These are phyloP conservation scores for Trichogramma dendrolimi DNA, from an alignment of 2,888 invertebrate species.

Conservation along the genomic window DNA sequence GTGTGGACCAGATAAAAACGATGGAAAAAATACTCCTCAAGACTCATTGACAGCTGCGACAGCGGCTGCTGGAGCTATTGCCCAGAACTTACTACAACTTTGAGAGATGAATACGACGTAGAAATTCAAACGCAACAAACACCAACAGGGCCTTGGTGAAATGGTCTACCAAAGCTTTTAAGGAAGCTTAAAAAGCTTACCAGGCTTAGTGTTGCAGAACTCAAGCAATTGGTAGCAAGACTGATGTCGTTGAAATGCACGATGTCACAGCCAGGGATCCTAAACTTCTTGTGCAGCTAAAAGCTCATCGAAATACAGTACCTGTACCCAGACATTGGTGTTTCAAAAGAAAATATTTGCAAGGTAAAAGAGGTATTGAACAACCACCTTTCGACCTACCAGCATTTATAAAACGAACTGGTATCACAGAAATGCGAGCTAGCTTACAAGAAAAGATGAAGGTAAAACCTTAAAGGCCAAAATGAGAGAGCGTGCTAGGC, in stretches of 20 bases:
- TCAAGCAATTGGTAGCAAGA: conserved; percentile 90
- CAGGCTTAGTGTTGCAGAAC: conserved; percentile 90
- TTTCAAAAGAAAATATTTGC: conserved; percentile 91
- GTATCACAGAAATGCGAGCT: conserved; percentile 99
- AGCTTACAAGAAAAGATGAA: conserved; percentile 95
- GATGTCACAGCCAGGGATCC: conserved; percentile 98
- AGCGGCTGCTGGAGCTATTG: conserved; percentile 51
- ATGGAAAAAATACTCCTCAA: conserved; percentile 54
- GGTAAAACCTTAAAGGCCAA: conserved; percentile 92
- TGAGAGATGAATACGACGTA: conserved; percentile 47
- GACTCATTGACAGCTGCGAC: conserved; percentile 40
- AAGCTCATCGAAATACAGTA: conserved; percentile 95
- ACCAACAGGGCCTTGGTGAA: conserved; percentile 52
- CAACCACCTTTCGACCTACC: conserved; percentile 98
- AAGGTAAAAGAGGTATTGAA: conserved; percentile 98
- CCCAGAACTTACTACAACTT: conserved; percentile 52
- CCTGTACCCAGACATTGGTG: conserved; percentile 99
- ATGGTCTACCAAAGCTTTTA: conserved; percentile 85
- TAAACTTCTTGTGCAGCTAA: conserved; percentile 88
- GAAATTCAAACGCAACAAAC: conserved; percentile 36
- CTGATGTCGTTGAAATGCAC: conserved; percentile 99
- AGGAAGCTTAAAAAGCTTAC: conserved; percentile 94
- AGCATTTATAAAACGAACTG: conserved; percentile 97
- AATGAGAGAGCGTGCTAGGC: conserved; percentile 93
- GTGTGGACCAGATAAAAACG: conserved; percentile 62